Evolutionary conservation across 2,797 vertebrate species (phyloP).

Genomic region (Pipistrellus nathusii): DNA sequence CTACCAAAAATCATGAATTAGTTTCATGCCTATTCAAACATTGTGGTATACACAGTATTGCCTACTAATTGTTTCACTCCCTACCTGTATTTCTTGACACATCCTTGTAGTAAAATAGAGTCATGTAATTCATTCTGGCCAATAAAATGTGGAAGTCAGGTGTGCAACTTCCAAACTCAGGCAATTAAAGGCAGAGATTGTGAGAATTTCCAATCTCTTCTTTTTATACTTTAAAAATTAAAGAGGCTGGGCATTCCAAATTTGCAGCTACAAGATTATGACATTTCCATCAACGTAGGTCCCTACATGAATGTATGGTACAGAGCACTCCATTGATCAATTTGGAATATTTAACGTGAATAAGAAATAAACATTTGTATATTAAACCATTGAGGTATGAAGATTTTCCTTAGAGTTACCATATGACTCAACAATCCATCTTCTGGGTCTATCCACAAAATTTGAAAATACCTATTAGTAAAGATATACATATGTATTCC

Average conservation of each 20-base stretch:
- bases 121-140: neutral
- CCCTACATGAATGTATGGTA: neutral
- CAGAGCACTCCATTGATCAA: neutral
- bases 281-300: neutral
- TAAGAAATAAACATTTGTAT: neutral
- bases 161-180: neutral
- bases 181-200: neutral
- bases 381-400: neutral
- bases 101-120: neutral
- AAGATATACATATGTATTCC: neutral
- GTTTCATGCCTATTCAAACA: neutral
- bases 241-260: neutral
- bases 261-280: neutral
- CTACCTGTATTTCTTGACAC: neutral
- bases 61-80: neutral
- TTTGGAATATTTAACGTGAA: neutral
- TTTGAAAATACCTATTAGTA: neutral
- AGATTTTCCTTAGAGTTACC: neutral
- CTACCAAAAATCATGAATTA: slow-evolving; percentile 4
- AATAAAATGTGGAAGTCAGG: neutral
- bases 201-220: neutral
- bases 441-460: neutral
- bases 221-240: neutral
- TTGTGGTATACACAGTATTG: neutral
- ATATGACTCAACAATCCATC: neutral